Conservation (phyloP, 1,140 invertebrate genomes). For the Nixonia krombeini region DNA sequence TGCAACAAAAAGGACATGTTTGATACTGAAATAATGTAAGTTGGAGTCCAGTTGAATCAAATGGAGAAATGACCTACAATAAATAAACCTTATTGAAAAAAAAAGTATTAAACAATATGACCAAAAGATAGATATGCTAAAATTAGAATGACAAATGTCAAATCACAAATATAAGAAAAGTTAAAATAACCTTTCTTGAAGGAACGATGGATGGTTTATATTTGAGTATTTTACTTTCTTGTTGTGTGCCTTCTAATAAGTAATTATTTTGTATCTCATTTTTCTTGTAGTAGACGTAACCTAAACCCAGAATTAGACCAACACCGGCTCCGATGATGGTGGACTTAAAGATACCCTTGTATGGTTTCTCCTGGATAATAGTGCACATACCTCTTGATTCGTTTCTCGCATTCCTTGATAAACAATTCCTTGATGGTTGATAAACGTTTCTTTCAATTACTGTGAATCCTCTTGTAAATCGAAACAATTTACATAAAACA, state of each 20-base stretch:
- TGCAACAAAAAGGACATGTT: constrained; percentile 99
- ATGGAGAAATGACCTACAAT: constrained; percentile 75
- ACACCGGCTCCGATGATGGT: constrained; percentile 71
- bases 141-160: constrained; percentile 4
- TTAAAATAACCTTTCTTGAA: constrained; percentile 63
- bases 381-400: constrained; percentile 36
- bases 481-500: constrained; percentile 46
- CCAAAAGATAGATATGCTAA: background rate
- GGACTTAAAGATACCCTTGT: constrained; percentile 66
- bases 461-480: constrained; percentile 36
- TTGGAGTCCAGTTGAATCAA: constrained; percentile 83
- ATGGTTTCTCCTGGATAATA: constrained; percentile 47
- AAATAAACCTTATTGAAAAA: constrained; percentile 36
- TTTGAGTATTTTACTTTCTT: constrained; percentile 68
- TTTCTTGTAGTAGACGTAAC: constrained; percentile 69
- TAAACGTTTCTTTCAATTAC: background rate
- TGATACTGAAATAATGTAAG: constrained; percentile 96
- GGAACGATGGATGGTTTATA: constrained; percentile 69
- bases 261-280: constrained; percentile 66
- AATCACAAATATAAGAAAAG: background rate
- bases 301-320: constrained; percentile 69
- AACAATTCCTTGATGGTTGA: background rate
- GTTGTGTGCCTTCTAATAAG: constrained; percentile 65
- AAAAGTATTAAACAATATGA: constrained; percentile 8
- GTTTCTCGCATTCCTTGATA: constrained; percentile 18